Evolutionary conservation across 1,140 invertebrate genomes (phyloP).

Genomic region (Armadillidium nasatum): DNA sequence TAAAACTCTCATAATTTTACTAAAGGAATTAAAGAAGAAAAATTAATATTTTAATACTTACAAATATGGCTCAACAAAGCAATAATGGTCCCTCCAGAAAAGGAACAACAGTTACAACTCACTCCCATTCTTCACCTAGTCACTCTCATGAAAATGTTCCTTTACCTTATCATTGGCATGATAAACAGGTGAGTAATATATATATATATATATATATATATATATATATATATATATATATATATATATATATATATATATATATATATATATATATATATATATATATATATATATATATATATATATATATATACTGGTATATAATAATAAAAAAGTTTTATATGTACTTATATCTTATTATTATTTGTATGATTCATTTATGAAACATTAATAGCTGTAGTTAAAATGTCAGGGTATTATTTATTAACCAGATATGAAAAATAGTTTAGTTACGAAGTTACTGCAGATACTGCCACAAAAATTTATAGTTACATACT

Average conservation of each 20-base stretch:
- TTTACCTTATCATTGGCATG: neutral
- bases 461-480: neutral
- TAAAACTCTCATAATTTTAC: too few relatives aligned
- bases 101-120: neutral
- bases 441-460: too few relatives aligned
- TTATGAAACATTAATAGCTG: too few relatives aligned
- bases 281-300: neutral
- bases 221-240: neutral
- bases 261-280: neutral
- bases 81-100: constrained; percentile 1
- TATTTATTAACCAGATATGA: too few relatives aligned
- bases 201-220: neutral
- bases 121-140: neutral
- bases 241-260: neutral
- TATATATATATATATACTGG: too few relatives aligned
- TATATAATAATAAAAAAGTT: too few relatives aligned
- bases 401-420: too few relatives aligned
- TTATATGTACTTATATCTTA: too few relatives aligned
- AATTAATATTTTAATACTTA: neutral
- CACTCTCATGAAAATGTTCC: neutral
- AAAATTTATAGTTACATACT: neutral
- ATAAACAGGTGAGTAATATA: neutral
- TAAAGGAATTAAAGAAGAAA: too few relatives aligned
- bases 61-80: neutral
- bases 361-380: too few relatives aligned